Percentiles rank a stretch among this genome's conserved stretches.
These are phyloP conservation scores for Hemiprocne comata DNA, from an alignment of 2,113 vertebrate species.

Conservation along the genomic window DNA sequence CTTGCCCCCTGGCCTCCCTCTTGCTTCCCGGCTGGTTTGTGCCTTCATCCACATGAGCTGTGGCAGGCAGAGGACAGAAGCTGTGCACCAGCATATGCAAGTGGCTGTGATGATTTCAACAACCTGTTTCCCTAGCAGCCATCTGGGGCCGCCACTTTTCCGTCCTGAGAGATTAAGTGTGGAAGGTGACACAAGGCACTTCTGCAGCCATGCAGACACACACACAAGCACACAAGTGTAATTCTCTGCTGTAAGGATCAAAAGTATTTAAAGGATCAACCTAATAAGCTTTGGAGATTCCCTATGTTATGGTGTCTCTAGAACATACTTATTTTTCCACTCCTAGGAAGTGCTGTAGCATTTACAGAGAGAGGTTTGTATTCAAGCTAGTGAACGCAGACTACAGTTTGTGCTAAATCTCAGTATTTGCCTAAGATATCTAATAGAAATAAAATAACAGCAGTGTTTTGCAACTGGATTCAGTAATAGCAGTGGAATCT, in stretches of 20 bases:
- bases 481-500: neutral
- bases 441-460: neutral
- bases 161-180: neutral
- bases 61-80: neutral
- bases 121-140: neutral
- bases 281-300: constrained; percentile 24
- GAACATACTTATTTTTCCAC: neutral
- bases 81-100: neutral
- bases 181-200: neutral
- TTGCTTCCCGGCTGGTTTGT: neutral
- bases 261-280: constrained; percentile 27
- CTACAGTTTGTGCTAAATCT: neutral
- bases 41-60: fast-evolving
- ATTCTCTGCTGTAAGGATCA: neutral
- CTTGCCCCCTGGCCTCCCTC: neutral
- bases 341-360: neutral
- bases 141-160: neutral
- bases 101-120: neutral
- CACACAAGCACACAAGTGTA: neutral
- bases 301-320: neutral
- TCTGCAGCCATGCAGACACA: neutral
- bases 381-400: neutral
- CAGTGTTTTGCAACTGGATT: neutral
- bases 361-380: neutral
- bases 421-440: neutral